phyloP scores from a whole-genome alignment of 2,113 vertebrate species.

The Paratilapia polleni region DNA sequence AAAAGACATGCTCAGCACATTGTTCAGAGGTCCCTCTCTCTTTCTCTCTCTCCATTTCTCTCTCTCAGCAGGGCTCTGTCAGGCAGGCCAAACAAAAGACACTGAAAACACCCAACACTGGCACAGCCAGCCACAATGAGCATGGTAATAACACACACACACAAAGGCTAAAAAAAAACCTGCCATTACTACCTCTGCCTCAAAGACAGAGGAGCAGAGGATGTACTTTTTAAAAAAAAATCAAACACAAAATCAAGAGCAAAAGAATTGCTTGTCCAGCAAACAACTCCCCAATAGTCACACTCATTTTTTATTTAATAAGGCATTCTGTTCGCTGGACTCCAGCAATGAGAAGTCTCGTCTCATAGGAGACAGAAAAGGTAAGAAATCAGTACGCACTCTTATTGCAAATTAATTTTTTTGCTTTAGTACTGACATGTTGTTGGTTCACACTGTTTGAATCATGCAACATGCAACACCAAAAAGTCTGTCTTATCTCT shows the following conservation, averaged over 20 bases:
- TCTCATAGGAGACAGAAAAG: not conserved
- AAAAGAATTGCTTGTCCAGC: not conserved
- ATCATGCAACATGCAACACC: not conserved
- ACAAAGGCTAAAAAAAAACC: not conserved
- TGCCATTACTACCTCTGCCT: not conserved
- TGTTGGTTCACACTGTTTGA: not conserved
- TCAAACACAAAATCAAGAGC: not conserved
- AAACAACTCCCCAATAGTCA: not conserved
- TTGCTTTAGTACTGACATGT: not conserved
- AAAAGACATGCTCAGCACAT: slow-evolving; percentile 72
- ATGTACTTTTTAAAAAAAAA: not conserved
- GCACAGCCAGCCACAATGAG: slow-evolving; percentile 57
- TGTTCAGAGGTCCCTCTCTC: slow-evolving; percentile 63
- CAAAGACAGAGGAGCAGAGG: not conserved
- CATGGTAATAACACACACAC: not conserved
- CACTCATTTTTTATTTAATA: not conserved
- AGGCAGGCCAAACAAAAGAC: slow-evolving; percentile 69
- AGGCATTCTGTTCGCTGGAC: not conserved
- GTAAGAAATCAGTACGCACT: not conserved
- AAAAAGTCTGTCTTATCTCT: not conserved
- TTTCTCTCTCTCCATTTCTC: not conserved
- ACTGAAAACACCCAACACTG: slow-evolving; percentile 59
- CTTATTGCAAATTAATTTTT: not conserved
- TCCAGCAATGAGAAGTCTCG: not conserved
- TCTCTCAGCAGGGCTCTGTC: slow-evolving; percentile 66